These are phyloP conservation scores for Sinohyriopsis cumingii DNA, from an alignment of 2,888 invertebrate genomes.

Conservation along the genomic window DNA sequence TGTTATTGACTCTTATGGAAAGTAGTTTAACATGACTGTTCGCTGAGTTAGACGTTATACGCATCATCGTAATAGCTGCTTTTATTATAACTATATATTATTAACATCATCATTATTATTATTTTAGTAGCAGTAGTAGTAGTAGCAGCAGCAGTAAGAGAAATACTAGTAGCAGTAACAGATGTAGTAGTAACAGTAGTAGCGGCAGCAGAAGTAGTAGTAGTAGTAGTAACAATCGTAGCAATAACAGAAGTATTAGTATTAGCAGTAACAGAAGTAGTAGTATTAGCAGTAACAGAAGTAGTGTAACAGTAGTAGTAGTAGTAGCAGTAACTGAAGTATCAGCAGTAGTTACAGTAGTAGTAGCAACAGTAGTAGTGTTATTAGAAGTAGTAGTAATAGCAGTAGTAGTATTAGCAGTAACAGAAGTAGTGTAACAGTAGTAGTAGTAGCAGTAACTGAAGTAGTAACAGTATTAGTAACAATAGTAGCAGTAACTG, in stretches of 20 bases:
- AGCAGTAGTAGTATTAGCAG: constrained; percentile 12
- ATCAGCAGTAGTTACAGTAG: constrained; percentile 9
- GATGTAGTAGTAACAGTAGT: constrained; percentile 13
- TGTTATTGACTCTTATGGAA: too few species aligned
- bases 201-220: constrained; percentile 1
- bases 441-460: constrained; percentile 12
- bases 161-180: constrained; percentile 5
- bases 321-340: constrained; percentile 3
- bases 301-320: background rate
- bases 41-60: background rate
- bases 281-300: constrained; percentile 8
- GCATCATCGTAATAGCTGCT: background rate
- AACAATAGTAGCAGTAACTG: background rate
- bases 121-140: constrained; percentile 8
- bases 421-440: constrained; percentile 9
- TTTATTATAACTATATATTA: background rate
- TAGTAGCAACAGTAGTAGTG: constrained; percentile 7
- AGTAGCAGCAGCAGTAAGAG: constrained; percentile 9
- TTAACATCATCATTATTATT: too few species aligned
- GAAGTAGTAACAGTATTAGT: background rate
- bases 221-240: constrained; percentile 7
- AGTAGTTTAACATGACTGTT: too few species aligned
- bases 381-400: constrained; percentile 14
- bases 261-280: constrained; percentile 5
- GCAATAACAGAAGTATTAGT: constrained; percentile 6